phyloP scores from a whole-genome alignment of 2,888 invertebrate species.

The Drosophila fungiperda region DNA sequence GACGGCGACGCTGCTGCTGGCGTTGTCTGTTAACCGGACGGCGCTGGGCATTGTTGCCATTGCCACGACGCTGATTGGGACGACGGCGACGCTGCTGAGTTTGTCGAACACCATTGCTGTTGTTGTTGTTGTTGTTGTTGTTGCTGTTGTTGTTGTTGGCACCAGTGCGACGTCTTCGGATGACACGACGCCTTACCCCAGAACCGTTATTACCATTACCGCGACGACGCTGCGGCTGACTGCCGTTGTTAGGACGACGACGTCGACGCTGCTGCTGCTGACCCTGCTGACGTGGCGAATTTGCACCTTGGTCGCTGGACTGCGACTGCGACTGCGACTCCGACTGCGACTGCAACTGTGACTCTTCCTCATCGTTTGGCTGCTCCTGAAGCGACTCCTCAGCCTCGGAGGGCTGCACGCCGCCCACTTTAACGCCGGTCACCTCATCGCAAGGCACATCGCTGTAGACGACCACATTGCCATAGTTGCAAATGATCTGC shows the following conservation, averaged over 20 bases:
- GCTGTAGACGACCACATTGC: slow-evolving; percentile 81
- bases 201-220: slow-evolving; percentile 10
- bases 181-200: neutral
- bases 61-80: slow-evolving; percentile 42
- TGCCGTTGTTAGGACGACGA: slow-evolving; percentile 19
- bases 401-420: slow-evolving; percentile 39
- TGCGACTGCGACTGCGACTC: neutral
- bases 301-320: neutral
- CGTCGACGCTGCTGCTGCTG: slow-evolving; percentile 35
- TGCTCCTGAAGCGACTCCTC: slow-evolving; percentile 4
- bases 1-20: slow-evolving; percentile 45
- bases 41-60: slow-evolving; percentile 27
- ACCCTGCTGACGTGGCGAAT: slow-evolving; percentile 62
- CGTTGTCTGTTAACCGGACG: slow-evolving; percentile 43
- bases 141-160: slow-evolving; percentile 27
- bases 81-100: slow-evolving; percentile 51
- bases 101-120: slow-evolving; percentile 34
- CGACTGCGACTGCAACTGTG: slow-evolving; percentile 2
- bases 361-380: neutral
- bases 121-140: slow-evolving; percentile 22
- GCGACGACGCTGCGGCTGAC: slow-evolving; percentile 48
- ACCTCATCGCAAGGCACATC: slow-evolving; percentile 80
- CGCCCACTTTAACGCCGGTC: slow-evolving; percentile 63
- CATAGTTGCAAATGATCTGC: slow-evolving; percentile 79
- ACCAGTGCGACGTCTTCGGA: slow-evolving; percentile 20